Percentiles rank a stretch among this genome's conserved stretches.
These are phyloP conservation scores for Caerostris extrusa DNA, from an alignment of 1,140 invertebrate genomes.

Conservation along the genomic window DNA sequence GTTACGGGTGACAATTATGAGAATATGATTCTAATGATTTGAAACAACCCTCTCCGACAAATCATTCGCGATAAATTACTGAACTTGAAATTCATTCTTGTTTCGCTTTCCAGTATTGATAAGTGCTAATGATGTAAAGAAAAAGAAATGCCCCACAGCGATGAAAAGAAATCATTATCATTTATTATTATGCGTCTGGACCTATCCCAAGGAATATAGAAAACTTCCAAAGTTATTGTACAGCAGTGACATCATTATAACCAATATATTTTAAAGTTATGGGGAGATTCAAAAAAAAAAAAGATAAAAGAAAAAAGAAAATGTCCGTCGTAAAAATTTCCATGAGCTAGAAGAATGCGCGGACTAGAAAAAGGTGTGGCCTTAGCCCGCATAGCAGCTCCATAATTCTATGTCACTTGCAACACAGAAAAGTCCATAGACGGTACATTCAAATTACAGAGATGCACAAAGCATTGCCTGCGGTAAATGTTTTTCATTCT, in stretches of 20 bases:
- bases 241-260: conserved; percentile 69
- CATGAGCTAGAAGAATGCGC: neutral
- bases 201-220: conserved; percentile 58
- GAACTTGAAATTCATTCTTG: conserved; percentile 61
- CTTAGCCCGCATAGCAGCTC: neutral
- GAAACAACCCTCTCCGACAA: conserved; percentile 63
- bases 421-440: neutral
- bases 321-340: conserved; percentile 2
- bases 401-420: neutral
- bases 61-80: conserved; percentile 67
- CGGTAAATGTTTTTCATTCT: too few species aligned
- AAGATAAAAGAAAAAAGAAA: neutral
- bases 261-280: conserved; percentile 51
- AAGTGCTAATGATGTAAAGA: conserved; percentile 66
- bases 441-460: too few species aligned
- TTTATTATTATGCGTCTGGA: conserved; percentile 61
- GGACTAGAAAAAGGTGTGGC: conserved; percentile 17
- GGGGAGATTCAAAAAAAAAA: conserved; percentile 4
- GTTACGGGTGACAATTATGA: conserved; percentile 69
- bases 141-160: neutral
- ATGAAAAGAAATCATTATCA: conserved; percentile 72
- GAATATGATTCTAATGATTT: conserved; percentile 72
- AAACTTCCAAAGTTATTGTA: conserved; percentile 55
- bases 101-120: conserved; percentile 49
- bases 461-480: too few species aligned